phyloP scores from a whole-genome alignment of 2,113 vertebrate genomes.

The Tapirus terrestris region DNA sequence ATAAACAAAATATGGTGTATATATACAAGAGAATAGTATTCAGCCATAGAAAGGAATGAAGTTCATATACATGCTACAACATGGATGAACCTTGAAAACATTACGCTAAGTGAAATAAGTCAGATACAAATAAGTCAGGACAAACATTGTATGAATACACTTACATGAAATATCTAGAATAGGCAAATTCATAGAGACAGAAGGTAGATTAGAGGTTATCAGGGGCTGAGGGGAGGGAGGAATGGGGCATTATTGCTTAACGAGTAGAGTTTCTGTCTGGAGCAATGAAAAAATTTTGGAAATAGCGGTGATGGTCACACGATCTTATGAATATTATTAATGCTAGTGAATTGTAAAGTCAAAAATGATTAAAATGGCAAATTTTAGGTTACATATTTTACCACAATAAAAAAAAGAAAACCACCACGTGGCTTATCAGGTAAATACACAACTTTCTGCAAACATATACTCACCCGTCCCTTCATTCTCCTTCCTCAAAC shows the following conservation, averaged over 20 bases:
- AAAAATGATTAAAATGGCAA: background rate
- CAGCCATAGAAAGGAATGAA: background rate
- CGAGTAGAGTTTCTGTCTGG: background rate
- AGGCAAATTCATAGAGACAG: background rate
- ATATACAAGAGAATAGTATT: background rate
- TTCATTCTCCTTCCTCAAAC: background rate
- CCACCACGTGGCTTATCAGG: background rate
- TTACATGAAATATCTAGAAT: background rate
- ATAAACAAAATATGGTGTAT: background rate
- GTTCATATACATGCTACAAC: background rate
- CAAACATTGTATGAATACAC: background rate
- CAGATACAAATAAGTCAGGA: conserved; percentile 27
- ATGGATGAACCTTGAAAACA: background rate
- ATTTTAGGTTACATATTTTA: background rate
- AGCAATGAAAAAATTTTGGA: background rate
- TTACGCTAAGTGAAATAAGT: background rate
- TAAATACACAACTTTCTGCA: background rate
- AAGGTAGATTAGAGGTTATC: background rate
- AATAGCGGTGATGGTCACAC: background rate
- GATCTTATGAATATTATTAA: background rate
- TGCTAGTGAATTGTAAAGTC: background rate
- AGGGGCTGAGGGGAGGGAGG: background rate
- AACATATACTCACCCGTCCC: background rate
- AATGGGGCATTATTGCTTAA: background rate
- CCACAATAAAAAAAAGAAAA: background rate